Evolutionary conservation across 2,797 vertebrate species (phyloP), one percentile per base, ranked within the genome.

Genomic region (Otus scops): DNA sequence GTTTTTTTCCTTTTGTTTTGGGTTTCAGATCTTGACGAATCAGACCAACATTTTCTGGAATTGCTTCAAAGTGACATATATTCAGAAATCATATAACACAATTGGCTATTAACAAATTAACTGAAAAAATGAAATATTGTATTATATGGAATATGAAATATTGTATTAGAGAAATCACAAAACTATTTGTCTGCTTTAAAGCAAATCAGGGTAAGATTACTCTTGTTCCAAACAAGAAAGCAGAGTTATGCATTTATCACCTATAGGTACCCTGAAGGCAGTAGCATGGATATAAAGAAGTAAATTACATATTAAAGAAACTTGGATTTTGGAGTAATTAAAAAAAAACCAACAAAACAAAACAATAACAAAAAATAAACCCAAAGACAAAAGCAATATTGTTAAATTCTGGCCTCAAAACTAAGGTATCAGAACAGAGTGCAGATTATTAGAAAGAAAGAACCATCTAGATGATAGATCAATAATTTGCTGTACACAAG

Each of bases 261-360:
- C n/a, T 92, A 50, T 92, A 50, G 26, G 16, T 51, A 56, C 9
- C 45, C 22, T 53, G 20, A 41, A 70, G 30, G 21, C 26, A 57
- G 9, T 53, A 38, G 21, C 3, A 83, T 11, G 4, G 18, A 9
- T 27, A 45, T 51, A 38, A 13, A 41, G 30, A 50, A 69, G 56
- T 38, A 30, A 48, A 16, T 10, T 14, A 38, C 16, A 23, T 54
- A 60, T 77, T 64, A 78, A 92, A 71, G 24, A 43, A 36, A 50
- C 7, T 13, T 63, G 39, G 39, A 70, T 81, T 77, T 95, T 79
- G 11, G 17, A 91, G 67, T 41, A 90, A 26, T 3, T 48, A 41
- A 85, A 67, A 85, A 57, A 3, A 0, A 0, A 8, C 19, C 26
- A n/a, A 36, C 1, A 68, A 65, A 74, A 60, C 2, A 7, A 53